These are phyloP conservation scores for Sitobion miscanthi DNA, from an alignment of 1,140 invertebrate species.

Conservation along the genomic window DNA sequence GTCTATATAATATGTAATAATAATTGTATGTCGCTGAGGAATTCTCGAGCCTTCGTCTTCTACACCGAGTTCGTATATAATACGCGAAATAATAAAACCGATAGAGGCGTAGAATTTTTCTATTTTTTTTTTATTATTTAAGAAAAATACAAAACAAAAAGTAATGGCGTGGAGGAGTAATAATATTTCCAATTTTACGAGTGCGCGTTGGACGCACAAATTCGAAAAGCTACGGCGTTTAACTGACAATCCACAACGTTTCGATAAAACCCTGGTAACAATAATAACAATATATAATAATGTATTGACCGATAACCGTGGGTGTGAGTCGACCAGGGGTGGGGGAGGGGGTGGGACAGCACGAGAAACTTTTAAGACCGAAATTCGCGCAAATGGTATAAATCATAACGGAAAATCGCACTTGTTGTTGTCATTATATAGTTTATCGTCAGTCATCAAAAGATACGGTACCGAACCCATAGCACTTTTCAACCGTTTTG, in stretches of 20 bases:
- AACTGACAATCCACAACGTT: neutral
- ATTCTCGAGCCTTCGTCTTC: neutral
- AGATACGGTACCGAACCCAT: neutral
- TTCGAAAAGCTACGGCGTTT: neutral
- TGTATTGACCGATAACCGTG: neutral
- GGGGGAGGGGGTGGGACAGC: too few species aligned
- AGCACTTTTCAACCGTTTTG: neutral
- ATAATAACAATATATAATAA: neutral
- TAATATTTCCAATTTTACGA: neutral
- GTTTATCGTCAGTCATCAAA: neutral
- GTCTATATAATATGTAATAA: too few species aligned
- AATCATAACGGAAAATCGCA: neutral
- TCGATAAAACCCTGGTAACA: neutral
- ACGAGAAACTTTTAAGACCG: neutral
- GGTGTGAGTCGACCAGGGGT: neutral
- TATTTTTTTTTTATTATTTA: neutral
- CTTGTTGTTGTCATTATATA: neutral
- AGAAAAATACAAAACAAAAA: slow-evolving; percentile 9
- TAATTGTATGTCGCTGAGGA: too few species aligned
- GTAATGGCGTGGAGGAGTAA: neutral
- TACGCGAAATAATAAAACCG: neutral
- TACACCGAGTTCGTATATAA: neutral
- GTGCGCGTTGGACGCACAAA: neutral
- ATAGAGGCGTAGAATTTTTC: neutral
- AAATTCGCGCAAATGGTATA: neutral